Base-by-base conservation (phyloP, 1,140 invertebrate genomes). In the Penaeus vannamei region DNA sequence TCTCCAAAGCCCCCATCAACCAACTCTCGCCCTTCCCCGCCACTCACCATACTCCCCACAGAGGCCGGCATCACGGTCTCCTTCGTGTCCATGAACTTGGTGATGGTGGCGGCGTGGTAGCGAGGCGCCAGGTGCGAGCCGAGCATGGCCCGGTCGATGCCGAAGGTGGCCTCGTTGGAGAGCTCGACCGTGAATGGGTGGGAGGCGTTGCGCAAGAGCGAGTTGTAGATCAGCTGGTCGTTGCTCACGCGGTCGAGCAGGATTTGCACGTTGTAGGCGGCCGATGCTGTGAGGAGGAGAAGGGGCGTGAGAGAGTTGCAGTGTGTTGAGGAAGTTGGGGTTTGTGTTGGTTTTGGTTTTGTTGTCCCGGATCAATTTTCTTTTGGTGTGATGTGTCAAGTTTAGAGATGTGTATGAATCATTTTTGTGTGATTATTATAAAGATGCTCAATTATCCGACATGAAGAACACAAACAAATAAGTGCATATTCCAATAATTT, bases 231-330 rank as follows among this genome's bases (percentile, higher is more conserved):
- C 20, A 91, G 83, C 76, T 87, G 82, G 32, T 79, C 84, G 62
- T 90, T 83, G 60, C 82, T 91, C 82, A 91, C 87, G 19, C 85
- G 29, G 69, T 91, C 91, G 69, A 91, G 88, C 22, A 91, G 64
- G 12, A 91, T 69, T 22, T 89, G 84, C 53, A 91, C 32, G 29
- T 84, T 84, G 86, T 83, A 91, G 22, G 91, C 89, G 14, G 79
- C 53, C 14, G 91, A 90, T 23, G 60, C 91, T 91, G 91, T 23
- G 29, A 59, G 26, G 42, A 60, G 72, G 46, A 76, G 29, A 19
- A 3, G 62, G 20, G 26, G 20, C 53, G 26, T 80, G 66, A 46
- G 53, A 42, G 32, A 26, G 19, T 46, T 26, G 46, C 26, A 0
- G 19, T 59, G 14, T 42, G n/a, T 81, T 69, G 22, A 42, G 42